Evolutionary conservation across 2,113 vertebrate genomes (phyloP).

Genomic region (Mohoua ochrocephala): DNA sequence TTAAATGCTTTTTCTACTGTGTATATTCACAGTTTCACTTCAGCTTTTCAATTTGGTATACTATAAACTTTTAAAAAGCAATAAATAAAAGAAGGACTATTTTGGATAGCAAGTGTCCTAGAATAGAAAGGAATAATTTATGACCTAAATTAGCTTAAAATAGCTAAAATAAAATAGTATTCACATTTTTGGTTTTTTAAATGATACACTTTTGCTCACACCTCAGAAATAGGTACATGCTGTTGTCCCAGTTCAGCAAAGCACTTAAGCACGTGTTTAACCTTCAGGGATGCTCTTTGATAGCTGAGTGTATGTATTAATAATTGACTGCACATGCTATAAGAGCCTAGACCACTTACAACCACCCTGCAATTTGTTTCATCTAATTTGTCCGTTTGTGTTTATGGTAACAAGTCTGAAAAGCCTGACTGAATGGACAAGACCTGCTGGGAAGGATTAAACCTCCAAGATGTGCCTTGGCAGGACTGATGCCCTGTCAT

Average conservation of each 20-base stretch:
- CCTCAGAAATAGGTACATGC: not conserved
- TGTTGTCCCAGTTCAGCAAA: not conserved
- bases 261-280: not conserved
- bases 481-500: not conserved
- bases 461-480: not conserved
- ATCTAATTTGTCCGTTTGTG: not conserved
- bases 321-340: not conserved
- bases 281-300: not conserved
- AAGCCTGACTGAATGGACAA: not conserved
- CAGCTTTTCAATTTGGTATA: not conserved
- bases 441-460: not conserved
- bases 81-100: not conserved
- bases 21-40: not conserved
- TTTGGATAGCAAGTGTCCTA: not conserved
- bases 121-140: not conserved
- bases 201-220: not conserved
- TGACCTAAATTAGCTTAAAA: not conserved
- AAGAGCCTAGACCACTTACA: not conserved
- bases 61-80: not conserved
- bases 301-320: not conserved
- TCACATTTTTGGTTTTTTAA: not conserved
- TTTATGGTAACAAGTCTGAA: not conserved
- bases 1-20: not conserved
- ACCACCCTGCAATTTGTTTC: not conserved
- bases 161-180: not conserved